These are phyloP conservation scores for Atta colombica DNA, from an alignment of 1,140 invertebrate species.

Conservation along the genomic window DNA sequence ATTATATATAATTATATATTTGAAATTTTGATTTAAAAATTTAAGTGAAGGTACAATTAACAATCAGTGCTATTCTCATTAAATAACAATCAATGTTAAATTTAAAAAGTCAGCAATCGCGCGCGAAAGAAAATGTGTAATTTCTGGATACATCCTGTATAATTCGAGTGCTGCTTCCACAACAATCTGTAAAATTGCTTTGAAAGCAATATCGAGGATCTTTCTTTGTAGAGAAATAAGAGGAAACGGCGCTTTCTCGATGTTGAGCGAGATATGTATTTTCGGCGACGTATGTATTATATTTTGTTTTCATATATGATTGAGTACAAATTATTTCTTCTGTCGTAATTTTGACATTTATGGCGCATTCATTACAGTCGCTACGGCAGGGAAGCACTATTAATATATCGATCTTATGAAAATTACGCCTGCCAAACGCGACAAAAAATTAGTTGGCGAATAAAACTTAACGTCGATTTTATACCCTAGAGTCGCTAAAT, in stretches of 20 bases:
- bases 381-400: background rate
- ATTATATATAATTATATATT: background rate
- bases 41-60: background rate
- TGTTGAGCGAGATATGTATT: slow-evolving; percentile 5
- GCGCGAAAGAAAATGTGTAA: background rate
- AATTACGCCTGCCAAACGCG: background rate
- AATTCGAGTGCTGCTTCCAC: background rate
- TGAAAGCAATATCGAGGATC: slow-evolving; percentile 18
- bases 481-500: background rate
- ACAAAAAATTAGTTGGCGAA: slow-evolving; percentile 4
- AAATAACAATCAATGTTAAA: background rate
- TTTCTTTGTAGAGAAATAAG: background rate
- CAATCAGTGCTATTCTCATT: background rate
- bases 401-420: slow-evolving; percentile 25
- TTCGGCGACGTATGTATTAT: background rate
- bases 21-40: slow-evolving; percentile 12
- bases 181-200: background rate
- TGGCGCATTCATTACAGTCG: slow-evolving; percentile 5
- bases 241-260: slow-evolving; percentile 7
- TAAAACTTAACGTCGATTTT: slow-evolving; percentile 10
- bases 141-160: slow-evolving; percentile 5
- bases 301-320: slow-evolving; percentile 23
- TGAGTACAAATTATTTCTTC: slow-evolving; percentile 29
- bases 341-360: slow-evolving; percentile 41
- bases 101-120: background rate